Percentiles rank a stretch among this genome's conserved stretches.
Evolutionary conservation across 2,888 invertebrate genomes (phyloP).

Genomic region (Patella pellucida): DNA sequence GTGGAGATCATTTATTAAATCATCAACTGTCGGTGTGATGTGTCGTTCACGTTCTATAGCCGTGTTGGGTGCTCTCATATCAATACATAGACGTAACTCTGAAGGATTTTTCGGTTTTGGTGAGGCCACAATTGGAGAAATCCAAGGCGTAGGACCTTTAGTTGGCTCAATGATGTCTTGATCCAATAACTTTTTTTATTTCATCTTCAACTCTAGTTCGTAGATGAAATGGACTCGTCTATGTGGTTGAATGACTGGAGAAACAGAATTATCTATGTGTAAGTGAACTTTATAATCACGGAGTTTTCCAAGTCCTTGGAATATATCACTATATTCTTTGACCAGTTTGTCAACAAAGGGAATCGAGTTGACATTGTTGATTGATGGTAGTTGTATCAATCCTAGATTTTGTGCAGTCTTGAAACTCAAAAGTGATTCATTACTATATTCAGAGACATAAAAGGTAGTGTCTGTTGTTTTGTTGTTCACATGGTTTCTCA

Average conservation of each 20-base stretch:
- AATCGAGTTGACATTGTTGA: conserved; percentile 5
- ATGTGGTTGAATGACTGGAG: conserved; percentile 32
- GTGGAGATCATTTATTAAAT: conserved; percentile 40
- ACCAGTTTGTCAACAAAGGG: neutral
- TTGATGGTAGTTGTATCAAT: neutral
- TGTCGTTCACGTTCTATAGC: conserved; percentile 42
- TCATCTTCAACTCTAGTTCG: conserved; percentile 27
- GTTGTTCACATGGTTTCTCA: conserved; percentile 8
- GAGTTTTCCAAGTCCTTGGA: conserved; percentile 35
- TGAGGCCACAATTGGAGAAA: conserved; percentile 30
- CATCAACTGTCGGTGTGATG: conserved; percentile 44
- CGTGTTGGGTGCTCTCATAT: conserved; percentile 44
- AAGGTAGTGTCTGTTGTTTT: neutral
- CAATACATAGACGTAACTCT: conserved; percentile 43
- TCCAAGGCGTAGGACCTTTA: conserved; percentile 27
- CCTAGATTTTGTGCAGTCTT: neutral
- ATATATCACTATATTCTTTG: conserved; percentile 9
- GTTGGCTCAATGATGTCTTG: conserved; percentile 33
- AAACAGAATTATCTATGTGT: conserved; percentile 25
- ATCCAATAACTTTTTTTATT: conserved; percentile 25
- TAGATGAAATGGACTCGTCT: conserved; percentile 40
- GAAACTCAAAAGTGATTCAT: conserved; percentile 13
- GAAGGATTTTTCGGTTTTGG: conserved; percentile 32
- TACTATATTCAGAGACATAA: neutral
- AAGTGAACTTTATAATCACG: conserved; percentile 28